Percentiles rank a stretch among this genome's conserved stretches.
phyloP scores from a whole-genome alignment of 2,113 vertebrate genomes.

The Terrapene triunguis region DNA sequence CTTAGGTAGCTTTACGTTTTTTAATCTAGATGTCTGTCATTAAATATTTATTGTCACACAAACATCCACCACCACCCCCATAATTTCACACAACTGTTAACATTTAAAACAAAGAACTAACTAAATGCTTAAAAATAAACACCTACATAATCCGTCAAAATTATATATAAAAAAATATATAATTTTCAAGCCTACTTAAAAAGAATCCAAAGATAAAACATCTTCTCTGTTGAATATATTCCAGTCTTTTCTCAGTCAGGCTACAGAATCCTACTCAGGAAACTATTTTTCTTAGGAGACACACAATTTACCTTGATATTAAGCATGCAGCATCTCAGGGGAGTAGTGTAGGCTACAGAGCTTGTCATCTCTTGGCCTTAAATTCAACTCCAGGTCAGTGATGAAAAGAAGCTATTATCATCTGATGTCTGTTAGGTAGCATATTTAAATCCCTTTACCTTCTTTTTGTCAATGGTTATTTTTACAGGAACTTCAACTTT shows the following conservation, averaged over 20 bases:
- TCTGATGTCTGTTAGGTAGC: constrained; percentile 21
- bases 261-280: constrained; percentile 37
- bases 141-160: neutral
- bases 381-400: constrained; percentile 46
- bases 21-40: neutral
- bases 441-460: constrained; percentile 47
- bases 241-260: constrained; percentile 20
- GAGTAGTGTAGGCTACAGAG: constrained; percentile 35
- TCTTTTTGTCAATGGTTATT: constrained; percentile 16
- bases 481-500: constrained; percentile 26
- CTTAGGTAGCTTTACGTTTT: neutral
- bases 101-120: neutral
- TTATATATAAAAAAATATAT: neutral
- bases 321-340: constrained; percentile 46
- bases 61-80: neutral
- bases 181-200: constrained; percentile 25
- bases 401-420: neutral
- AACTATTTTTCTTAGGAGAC: neutral
- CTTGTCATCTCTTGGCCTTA: constrained; percentile 14
- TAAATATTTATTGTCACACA: neutral
- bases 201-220: constrained; percentile 51
- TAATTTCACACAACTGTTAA: neutral
- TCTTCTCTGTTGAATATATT: constrained; percentile 1
- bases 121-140: neutral
- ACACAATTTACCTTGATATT: constrained; percentile 30